These are phyloP conservation scores for Polietes domitor DNA, from an alignment of 2,888 invertebrate species.

Conservation along the genomic window DNA sequence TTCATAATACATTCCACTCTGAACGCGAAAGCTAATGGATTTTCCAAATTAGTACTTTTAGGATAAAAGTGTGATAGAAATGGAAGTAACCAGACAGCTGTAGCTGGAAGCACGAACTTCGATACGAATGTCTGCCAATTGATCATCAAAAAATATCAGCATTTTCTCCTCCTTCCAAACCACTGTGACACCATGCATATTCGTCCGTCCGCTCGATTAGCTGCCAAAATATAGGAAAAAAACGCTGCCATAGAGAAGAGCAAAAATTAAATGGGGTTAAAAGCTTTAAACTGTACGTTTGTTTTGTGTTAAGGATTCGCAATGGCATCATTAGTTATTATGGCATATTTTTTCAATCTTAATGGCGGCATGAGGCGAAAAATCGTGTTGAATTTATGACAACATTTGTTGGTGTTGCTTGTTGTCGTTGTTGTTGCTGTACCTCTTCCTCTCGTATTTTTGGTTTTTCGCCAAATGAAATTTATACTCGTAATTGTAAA, in stretches of 20 bases:
- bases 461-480: conserved; percentile 43
- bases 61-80: no score
- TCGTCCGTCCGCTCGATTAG: conserved; percentile 38
- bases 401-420: conserved; percentile 43
- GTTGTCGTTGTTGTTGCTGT: background rate
- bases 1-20: no score
- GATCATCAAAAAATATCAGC: no score
- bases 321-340: conserved; percentile 65
- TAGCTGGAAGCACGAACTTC: no score
- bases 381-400: conserved; percentile 51
- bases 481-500: conserved; percentile 59
- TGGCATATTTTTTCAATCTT: conserved; percentile 46
- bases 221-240: conserved; percentile 32
- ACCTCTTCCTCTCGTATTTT: conserved; percentile 2
- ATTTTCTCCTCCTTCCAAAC: background rate
- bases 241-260: background rate
- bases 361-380: background rate
- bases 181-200: conserved; percentile 32
- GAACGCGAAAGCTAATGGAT: no score
- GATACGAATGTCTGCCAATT: no score
- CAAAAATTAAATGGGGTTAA: conserved; percentile 63
- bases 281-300: conserved; percentile 66
- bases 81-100: no score
- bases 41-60: no score
- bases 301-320: conserved; percentile 55